Evolutionary conservation across 1,140 invertebrate genomes (phyloP), one percentile per base, ranked within the genome.

Genomic region (Brachionus calyciflorus): DNA sequence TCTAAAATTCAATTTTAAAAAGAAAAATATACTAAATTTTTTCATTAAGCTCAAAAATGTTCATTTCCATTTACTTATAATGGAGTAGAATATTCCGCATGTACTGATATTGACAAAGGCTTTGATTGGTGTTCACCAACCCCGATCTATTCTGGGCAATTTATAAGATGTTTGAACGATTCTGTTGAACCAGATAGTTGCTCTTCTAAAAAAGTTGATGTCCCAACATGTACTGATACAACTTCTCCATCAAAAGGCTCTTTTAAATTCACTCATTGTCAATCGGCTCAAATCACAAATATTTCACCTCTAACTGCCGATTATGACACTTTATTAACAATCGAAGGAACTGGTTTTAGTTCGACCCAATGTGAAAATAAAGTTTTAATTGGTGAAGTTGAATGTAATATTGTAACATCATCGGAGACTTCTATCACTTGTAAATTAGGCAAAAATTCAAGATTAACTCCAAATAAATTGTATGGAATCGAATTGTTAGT

Each of bases 261-360:
- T 3, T 37, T 37, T 9, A 78, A 75, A 40, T 82, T 81, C 33
- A 49, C 46, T 9, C 49, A 53, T 28, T 81, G 81, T 46, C 53
- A 46, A 26, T 79, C 81, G 10, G 79, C 81, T 3, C 57, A 41
- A 12, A 53, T 82, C 10, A 78, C 63, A 0, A 10, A 53, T 7
- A 55, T 81, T 9, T 78, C 48, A 33, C 76, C 55, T 7, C 69
- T 28, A 17, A 30, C 79, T 2, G 79, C 77, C 12, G 79, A 78
- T 5, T 53, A 73, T 2, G 19, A 49, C 0, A 80, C 51, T 3
- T 10, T 51, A 51, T 51, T 65, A 14, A 65, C 19, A 12, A 44
- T 65, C 9, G 12, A 46, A n/a, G 60, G 60, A 10, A 5, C 12
- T 2, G 40, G 12, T 2, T 65, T 65, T 24, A 44, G 37, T 44